Base-by-base conservation (phyloP, 2,113 vertebrate species). In the human region DNA sequence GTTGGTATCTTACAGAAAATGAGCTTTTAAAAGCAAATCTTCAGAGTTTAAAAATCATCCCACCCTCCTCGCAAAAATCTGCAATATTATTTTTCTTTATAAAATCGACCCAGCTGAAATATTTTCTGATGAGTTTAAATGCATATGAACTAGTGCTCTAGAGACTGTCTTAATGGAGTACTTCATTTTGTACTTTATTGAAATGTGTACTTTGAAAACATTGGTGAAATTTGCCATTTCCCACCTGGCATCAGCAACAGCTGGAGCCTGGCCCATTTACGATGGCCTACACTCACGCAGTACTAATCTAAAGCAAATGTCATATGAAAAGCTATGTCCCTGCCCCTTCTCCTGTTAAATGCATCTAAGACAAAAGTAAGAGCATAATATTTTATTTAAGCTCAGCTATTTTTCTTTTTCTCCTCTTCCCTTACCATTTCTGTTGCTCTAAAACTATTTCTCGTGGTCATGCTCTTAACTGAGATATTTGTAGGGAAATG, bases 401-500 rank as follows among this genome's bases (percentile, higher is more conserved):
- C 38, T 57, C 78, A 48, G 73, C 20, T 52, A 25, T 97, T 83
- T 84, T 80, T 18, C 4, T 96, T 92, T 96, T 45, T 85, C 16
- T 94, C 22, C 43, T 89, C 45, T 61, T n/a, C 5, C 1, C 40
- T 88, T 81, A 87, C 13, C 79, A 35, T 95, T 93, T 92, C 23
- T 79, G 0, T n/a, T 70, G 13, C 84, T 97, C 93, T 95, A 89
- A 96, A 97, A 95, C 89, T 97, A 93, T 95, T 97, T 98, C 79
- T 81, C 97, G 93, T 98, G 97, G 97, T 97, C 98, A 97, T 97
- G 90, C 96, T 98, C 98, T 97, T 98, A 93, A 97, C 96, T 98
- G 97, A 98, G 98, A 97, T 98, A 98, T 98, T 98, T 98, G 98
- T 96, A 98, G 97, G 94, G 93, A 98, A 98, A 98, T 97, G 98